Evolutionary conservation across 2,888 invertebrate genomes (phyloP), one percentile per base, ranked within the genome.

Genomic region (Saturnia pavonia): DNA sequence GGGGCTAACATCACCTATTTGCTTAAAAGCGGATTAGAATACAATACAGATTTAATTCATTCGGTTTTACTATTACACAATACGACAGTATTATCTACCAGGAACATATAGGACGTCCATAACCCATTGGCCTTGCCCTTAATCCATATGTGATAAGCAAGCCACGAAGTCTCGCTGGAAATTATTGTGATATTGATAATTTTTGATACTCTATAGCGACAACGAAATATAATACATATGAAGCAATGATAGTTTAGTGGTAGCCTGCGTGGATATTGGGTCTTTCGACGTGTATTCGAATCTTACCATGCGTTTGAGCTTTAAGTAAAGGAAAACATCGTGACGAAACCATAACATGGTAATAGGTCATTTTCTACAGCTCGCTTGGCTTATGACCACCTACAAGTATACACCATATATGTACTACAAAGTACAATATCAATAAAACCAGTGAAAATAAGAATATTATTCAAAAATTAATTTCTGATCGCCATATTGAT

Each of bases 101-200:
- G 72, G 70, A 70, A 70, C 40, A 40, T 63, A 16, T 25, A 40
- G 25, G 40, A 34, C 25, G 85, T 78, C 85, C 84, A 78, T 88
- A 87, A 88, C 88, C 88, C 78, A 79, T 72, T 85, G 82, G 79
- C 88, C 88, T 88, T 89, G 88, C 80, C 84, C 86, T 83, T 86
- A 89, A 88, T 87, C 81, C 80, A 77, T 76, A 73, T 71, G 73
- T 79, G 84, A 86, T 87, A 85, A 82, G 75, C 69, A 69, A 70
- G 74, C 70, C 72, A 72, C 74, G n/a, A 54, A 54, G 11, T 51
- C 11, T 57, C 25, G 3, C 8, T 51, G n/a, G 67, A 43, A 69
- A 68, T 34, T 69, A 67, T 60, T 66, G 42, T 14, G 60, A 27
- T 60, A 27, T 16, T 60, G 60, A 51, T 51, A 51, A n/a, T n/a